A percentile compares a stretch with the other conserved stretches of the same genome.
Evolutionary conservation across 92 coral and sea anemone species (phyloP).

Genomic region (Umimayanthus kanabou): DNA sequence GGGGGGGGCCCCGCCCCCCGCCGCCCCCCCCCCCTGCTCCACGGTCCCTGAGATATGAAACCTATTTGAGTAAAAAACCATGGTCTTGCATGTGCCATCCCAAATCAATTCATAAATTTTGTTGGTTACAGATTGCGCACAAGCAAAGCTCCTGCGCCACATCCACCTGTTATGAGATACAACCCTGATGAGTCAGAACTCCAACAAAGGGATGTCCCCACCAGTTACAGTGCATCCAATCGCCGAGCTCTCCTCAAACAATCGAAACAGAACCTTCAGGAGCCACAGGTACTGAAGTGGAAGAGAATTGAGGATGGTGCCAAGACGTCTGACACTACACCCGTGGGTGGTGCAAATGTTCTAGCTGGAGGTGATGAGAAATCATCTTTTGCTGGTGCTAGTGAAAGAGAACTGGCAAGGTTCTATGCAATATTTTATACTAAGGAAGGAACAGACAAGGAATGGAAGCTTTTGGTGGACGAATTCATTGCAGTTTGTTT

Average conservation of each 20-base stretch:
- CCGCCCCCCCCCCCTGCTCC: too few species aligned
- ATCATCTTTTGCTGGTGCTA: slow-evolving; percentile 56
- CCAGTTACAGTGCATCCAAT: slow-evolving; percentile 49
- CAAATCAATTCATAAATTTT: neutral
- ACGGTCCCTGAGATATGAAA: too few species aligned
- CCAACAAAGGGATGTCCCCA: slow-evolving; percentile 47
- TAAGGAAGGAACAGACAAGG: slow-evolving; percentile 63
- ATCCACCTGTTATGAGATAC: slow-evolving; percentile 57
- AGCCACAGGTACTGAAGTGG: slow-evolving; percentile 66
- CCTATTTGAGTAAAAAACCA: too few species aligned
- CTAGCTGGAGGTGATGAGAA: slow-evolving; percentile 47
- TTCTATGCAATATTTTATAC: slow-evolving; percentile 82
- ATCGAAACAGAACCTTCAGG: slow-evolving; percentile 54
- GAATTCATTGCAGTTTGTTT: slow-evolving; percentile 89
- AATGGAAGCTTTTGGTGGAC: slow-evolving; percentile 76
- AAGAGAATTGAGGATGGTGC: slow-evolving; percentile 53
- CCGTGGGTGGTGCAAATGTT: slow-evolving; percentile 11
- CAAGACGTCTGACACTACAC: slow-evolving; percentile 15
- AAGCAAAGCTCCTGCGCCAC: slow-evolving; percentile 67
- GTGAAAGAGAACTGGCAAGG: slow-evolving; percentile 70
- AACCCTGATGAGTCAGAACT: slow-evolving; percentile 58
- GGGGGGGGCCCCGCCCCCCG: too few species aligned
- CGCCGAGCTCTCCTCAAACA: slow-evolving; percentile 58
- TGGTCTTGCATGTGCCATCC: too few species aligned
- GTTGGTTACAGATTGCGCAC: slow-evolving; percentile 43